Conservation (phyloP, 2,888 invertebrate genomes). For the Lasioglossum figueresi region DNA sequence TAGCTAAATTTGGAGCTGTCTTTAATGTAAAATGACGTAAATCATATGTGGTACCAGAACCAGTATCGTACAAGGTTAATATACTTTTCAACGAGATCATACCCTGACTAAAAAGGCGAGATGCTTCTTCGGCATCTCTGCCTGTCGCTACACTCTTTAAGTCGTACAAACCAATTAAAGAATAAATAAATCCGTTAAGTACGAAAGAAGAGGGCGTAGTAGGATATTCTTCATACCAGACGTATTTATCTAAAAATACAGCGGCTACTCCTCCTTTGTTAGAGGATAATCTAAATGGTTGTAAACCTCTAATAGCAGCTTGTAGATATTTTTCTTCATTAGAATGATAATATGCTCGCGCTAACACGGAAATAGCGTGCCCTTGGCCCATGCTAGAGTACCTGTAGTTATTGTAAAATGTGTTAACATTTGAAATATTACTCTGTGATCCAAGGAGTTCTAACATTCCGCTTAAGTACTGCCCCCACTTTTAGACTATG, state of each 20-base stretch:
- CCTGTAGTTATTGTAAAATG: conserved; percentile 82
- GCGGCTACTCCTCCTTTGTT: conserved; percentile 93
- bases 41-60: conserved; percentile 98
- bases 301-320: conserved; percentile 92
- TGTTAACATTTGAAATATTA: background rate
- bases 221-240: conserved; percentile 99
- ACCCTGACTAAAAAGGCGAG: conserved; percentile 92
- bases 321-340: conserved; percentile 91
- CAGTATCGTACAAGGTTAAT: conserved; percentile 96
- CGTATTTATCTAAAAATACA: conserved; percentile 92
- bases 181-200: conserved; percentile 99
- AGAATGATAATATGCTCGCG: conserved; percentile 94
- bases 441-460: background rate
- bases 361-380: conserved; percentile 97
- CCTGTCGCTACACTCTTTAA: conserved; percentile 92
- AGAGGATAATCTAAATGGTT: conserved; percentile 90
- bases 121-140: conserved; percentile 89
- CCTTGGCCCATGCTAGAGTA: conserved; percentile 99
- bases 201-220: conserved; percentile 97
- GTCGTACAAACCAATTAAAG: conserved; percentile 97
- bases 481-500: too few relatives aligned
- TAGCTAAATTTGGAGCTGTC: conserved; percentile 95
- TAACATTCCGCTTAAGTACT: too few relatives aligned
- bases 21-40: conserved; percentile 96
- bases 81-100: conserved; percentile 94